Base-by-base conservation (phyloP, 2,888 invertebrate species). In the Schizotus pectinicornis region DNA sequence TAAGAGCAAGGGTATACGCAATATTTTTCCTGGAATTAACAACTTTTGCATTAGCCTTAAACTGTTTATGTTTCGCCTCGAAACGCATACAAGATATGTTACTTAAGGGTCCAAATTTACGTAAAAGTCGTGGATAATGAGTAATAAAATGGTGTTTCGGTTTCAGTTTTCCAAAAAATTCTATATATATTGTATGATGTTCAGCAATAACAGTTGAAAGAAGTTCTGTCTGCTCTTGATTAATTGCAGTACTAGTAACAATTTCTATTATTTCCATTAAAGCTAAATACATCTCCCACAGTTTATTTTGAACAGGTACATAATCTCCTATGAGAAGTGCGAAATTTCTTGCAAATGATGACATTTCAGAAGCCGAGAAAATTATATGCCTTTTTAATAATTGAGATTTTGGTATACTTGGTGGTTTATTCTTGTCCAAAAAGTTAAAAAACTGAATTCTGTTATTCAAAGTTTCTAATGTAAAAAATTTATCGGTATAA, bases 131-230 rank as follows among this genome's bases (percentile, higher is more conserved):
- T n/a, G 62, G 59, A 60, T 65, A 65, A 55, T 67, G 64, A 3
- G 61, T 11, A n/a, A 67, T 22, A 13, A 65, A 57, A 50, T 67
- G 65, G 35, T 62, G 61, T 60, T 68, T 68, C 7, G 62, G 61
- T 41, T 59, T 62, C 8, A 68, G 51, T 9, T 50, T 46, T 30
- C 51, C 48, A 30, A 63, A 62, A 12, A 62, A 7, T 33, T 53
- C 6, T 8, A 47, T 37, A 35, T 61, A 61, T 31, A 63, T 11
- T 12, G 12, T 33, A 47, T 67, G 56, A 35, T 67, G 66, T 37
- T 62, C 59, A n/a, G n/a, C n/a, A n/a, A n/a, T n/a, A n/a, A n/a
- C n/a, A n/a, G n/a, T n/a, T n/a, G n/a, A n/a, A n/a, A n/a, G n/a
- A n/a, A n/a, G n/a, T n/a, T n/a, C n/a, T 46, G 11, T 30, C 33